Evolutionary conservation across 92 coral and sea anemone genomes (phyloP).

Genomic region (Blastomussa wellsi): DNA sequence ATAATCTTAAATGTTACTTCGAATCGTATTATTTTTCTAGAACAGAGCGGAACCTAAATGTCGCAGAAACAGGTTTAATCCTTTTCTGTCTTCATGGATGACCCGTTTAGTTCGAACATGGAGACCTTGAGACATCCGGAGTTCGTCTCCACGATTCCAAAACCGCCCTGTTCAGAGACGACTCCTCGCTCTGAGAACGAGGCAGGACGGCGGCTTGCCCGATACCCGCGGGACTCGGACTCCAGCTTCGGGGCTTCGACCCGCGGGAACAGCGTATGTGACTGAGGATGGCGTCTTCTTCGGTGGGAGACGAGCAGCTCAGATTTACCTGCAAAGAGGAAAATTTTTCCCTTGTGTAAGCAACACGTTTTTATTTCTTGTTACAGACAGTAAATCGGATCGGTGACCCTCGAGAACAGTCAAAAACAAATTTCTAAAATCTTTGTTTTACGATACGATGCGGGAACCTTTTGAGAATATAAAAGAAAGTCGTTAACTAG

Average conservation of each 20-base stretch:
- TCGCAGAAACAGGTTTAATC: background rate
- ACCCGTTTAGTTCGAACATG: conserved; percentile 22
- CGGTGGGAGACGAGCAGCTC: conserved; percentile 48
- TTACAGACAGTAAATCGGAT: no score
- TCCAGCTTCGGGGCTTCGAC: conserved; percentile 68
- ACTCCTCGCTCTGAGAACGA: conserved; percentile 64
- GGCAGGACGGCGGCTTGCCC: conserved; percentile 32
- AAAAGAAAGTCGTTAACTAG: no score
- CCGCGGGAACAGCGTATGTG: conserved; percentile 63
- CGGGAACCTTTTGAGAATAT: no score
- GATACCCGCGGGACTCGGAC: conserved; percentile 52
- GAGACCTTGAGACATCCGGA: conserved; percentile 39
- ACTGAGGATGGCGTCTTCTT: conserved; percentile 66
- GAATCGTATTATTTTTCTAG: background rate
- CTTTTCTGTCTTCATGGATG: background rate
- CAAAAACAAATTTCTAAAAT: no score
- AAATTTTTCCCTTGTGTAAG: background rate
- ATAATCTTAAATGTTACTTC: background rate
- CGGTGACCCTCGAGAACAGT: background rate
- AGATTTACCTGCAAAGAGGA: conserved; percentile 31
- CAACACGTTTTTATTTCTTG: background rate
- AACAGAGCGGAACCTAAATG: background rate
- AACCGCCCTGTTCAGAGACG: conserved; percentile 62
- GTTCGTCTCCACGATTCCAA: conserved; percentile 74
- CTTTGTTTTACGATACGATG: no score